Percentiles rank a stretch among this genome's conserved stretches.
phyloP scores from a whole-genome alignment of 2,888 invertebrate genomes.

The Scelioninae gen. 1 region DNA sequence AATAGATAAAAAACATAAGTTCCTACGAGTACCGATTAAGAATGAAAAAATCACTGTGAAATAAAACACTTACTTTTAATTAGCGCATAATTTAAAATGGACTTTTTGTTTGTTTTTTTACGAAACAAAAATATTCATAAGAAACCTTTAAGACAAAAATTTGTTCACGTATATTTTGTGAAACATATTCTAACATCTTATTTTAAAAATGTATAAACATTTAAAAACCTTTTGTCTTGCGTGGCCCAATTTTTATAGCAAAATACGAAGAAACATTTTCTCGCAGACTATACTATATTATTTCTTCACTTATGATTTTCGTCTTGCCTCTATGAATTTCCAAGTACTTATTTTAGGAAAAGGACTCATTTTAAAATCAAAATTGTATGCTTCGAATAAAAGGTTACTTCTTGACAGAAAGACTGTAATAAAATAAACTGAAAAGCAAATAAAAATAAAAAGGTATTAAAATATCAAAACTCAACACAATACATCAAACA shows the following conservation, averaged over 20 bases:
- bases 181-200: background rate
- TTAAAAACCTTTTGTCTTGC: slow-evolving; percentile 19
- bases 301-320: slow-evolving; percentile 49
- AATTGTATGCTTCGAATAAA: slow-evolving; percentile 48
- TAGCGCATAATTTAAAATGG: no score
- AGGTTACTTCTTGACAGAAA: slow-evolving; percentile 28
- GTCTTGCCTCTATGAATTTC: slow-evolving; percentile 58
- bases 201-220: slow-evolving; percentile 24
- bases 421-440: slow-evolving; percentile 33
- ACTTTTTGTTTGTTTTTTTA: background rate
- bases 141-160: background rate
- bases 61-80: no score
- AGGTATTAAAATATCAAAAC: slow-evolving; percentile 22
- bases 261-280: slow-evolving; percentile 36
- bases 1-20: no score
- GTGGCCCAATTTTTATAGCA: slow-evolving; percentile 25
- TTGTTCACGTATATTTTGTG: background rate
- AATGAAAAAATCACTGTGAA: no score
- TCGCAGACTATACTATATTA: slow-evolving; percentile 26
- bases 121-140: no score
- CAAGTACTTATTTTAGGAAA: slow-evolving; percentile 61
- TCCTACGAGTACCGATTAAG: no score
- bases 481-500: slow-evolving; percentile 9
- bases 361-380: slow-evolving; percentile 54
- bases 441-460: slow-evolving; percentile 36